phyloP scores from a whole-genome alignment of 2,797 vertebrate genomes.

The Micromesistius poutassou region DNA sequence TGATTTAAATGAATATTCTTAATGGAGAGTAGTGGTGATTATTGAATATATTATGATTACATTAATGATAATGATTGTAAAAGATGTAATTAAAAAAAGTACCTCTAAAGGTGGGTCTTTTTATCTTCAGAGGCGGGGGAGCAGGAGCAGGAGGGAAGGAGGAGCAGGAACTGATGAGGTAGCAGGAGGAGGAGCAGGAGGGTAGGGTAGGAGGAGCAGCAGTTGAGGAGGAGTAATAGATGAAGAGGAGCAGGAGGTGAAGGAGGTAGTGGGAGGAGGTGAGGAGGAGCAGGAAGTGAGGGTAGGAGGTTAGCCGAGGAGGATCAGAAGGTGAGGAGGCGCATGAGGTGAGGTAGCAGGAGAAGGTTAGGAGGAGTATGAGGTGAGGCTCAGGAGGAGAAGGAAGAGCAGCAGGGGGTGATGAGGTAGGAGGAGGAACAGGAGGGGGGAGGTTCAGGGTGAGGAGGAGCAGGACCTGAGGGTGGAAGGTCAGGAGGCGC shows the following conservation, averaged over 20 bases:
- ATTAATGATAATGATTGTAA: conserved; percentile 76
- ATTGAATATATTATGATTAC: conserved; percentile 72
- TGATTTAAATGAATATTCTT: conserved; percentile 76
- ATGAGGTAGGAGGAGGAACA: too few species aligned
- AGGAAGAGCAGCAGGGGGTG: too few species aligned
- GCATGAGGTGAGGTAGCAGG: not conserved
- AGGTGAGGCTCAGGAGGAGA: not conserved
- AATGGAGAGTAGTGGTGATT: conserved; percentile 71
- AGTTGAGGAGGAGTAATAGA: not conserved
- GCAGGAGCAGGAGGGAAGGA: not conserved
- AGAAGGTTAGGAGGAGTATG: not conserved
- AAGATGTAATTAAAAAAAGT: conserved; percentile 74
- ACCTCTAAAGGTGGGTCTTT: not conserved
- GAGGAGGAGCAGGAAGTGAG: not conserved
- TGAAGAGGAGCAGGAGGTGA: not conserved
- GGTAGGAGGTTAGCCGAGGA: not conserved
- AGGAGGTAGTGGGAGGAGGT: not conserved
- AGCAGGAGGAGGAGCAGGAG: not conserved
- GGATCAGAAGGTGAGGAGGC: not conserved
- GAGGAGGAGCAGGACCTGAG: not conserved
- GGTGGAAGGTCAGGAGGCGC: not conserved
- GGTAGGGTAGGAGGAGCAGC: not conserved
- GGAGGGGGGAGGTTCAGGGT: not conserved
- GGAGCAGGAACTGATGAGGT: not conserved
- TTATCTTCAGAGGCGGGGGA: not conserved